These are phyloP conservation scores for Portunus trituberculatus DNA, from an alignment of 1,140 invertebrate species.

Conservation along the genomic window DNA sequence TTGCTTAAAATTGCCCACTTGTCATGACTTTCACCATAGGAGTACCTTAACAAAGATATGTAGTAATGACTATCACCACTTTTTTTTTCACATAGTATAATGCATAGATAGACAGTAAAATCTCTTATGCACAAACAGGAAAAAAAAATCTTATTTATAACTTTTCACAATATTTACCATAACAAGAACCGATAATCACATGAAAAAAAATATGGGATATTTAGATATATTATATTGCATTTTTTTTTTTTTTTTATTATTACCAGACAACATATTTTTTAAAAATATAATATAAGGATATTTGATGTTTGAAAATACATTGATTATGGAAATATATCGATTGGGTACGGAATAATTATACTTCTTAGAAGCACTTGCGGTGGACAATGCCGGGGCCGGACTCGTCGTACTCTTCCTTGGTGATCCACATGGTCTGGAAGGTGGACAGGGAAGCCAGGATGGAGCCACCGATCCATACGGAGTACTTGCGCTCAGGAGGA, in stretches of 20 bases:
- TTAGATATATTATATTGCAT: background rate
- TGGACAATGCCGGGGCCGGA: slow-evolving; percentile 80
- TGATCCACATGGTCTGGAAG: slow-evolving; percentile 75
- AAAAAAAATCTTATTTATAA: too few relatives aligned
- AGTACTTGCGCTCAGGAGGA: slow-evolving; percentile 75
- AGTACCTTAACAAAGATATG: too few relatives aligned
- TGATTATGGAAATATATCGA: background rate
- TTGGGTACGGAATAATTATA: background rate
- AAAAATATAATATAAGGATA: background rate
- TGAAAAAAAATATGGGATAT: background rate
- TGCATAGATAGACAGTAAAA: too few relatives aligned
- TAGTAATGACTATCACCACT: too few relatives aligned
- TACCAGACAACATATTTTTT: background rate
- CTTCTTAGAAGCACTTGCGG: slow-evolving; percentile 84
- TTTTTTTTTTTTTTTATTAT: background rate
- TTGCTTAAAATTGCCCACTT: too few relatives aligned
- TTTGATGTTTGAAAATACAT: background rate
- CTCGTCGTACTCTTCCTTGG: slow-evolving; percentile 73
- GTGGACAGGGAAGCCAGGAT: slow-evolving; percentile 72
- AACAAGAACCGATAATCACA: too few relatives aligned
- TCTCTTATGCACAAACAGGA: too few relatives aligned
- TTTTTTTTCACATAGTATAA: too few relatives aligned
- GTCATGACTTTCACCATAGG: too few relatives aligned
- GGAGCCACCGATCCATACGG: slow-evolving; percentile 74
- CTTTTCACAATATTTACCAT: too few relatives aligned